Evolutionary conservation across 2,113 vertebrate genomes (phyloP), one percentile per base, ranked within the genome.

Genomic region (Astatoreochromis straeleni): DNA sequence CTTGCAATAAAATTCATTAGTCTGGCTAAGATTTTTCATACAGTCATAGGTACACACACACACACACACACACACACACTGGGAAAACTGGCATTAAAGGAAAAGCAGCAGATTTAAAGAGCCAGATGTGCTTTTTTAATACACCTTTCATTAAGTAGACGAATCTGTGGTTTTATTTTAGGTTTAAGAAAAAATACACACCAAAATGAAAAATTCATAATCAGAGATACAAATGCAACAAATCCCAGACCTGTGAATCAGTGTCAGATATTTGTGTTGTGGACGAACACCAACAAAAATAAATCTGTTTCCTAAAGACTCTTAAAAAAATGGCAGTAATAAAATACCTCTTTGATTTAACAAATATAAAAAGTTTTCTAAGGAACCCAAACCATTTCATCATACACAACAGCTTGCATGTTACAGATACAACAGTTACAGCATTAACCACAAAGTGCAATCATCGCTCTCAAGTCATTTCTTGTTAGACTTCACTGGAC

Each of bases 1-100:
- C 53, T 58, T 60, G 63, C 65, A 88, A 87, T 93, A 88, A 91
- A 94, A 91, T 87, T 92, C 89, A 95, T 94, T 93, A 94, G 94
- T 92, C 93, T 91, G 93, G 92, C 83, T 82, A 63, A 49, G 81
- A 86, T 85, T 89, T 93, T 91, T 94, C 91, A 91, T 88, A 85
- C 79, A 91, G 83, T 85, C 55, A 70, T 24, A 81, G 42, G 33
- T 1, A 4, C 53, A 90, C 26, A 29, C 26, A 29, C 26, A 29
- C 26, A 29, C 26, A 29, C 26, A 29, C 83, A 29, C 26, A 29
- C 26, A 29, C 26, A 29, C 26, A 29, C 83, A 90, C 54, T 83
- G 65, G 86, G 80, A 90, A 89, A 87, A 85, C 19, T 42, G 63
- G 57, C 85, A 82, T 85, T 86, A 89, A 93, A 81, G 54, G 45